Evolutionary conservation across 2,888 invertebrate species (phyloP), one percentile per base, ranked within the genome.

Genomic region (Oscheius sp.): DNA sequence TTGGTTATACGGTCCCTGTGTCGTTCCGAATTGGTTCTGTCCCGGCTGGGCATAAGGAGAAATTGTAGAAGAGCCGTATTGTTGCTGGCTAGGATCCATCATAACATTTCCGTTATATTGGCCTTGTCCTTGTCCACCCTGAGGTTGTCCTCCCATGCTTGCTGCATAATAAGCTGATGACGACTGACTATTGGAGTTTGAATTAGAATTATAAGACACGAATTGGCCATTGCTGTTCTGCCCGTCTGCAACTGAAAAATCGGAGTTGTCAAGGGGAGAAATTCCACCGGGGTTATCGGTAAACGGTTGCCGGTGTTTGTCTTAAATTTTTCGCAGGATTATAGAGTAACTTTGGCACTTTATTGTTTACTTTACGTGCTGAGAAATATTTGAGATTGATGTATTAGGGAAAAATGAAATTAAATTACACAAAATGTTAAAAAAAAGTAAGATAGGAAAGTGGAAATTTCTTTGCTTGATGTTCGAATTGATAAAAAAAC

Each of bases 201-300:
- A 69, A n/a, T 55, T 35, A 13, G 55, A 69, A 25, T 55, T 35
- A 41, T 69, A 69, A 16, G 52, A 55, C 23, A 69, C 69, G 29
- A 69, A 69, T 25, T 56, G 69, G 9, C 69, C 69, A 35, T 69
- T 56, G 16, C 69, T 56, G 43, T 69, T 69, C 56, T 69, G 69
- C 55, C 69, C 69, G 69, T 69, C 69, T 69, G 69, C 69, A 69
- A 69, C 69, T 69, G 49, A 64, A 52, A 64, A 64, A 23, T 13
- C 55, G 21, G 52, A 35, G 12, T 25, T 25, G 58, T 16, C 25
- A 58, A 27, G 35, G 35, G 35, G 35, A 12, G 18, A 49, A n/a
- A 5, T 49, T 49, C 13, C 49, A 13, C 35, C 49, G 16, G 49
- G 29, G 58, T 61, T n/a, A n/a, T 61, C 43, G 55, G 55, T 25